These are phyloP conservation scores for Chelonia mydas DNA, from an alignment of 2,797 vertebrate species.

Conservation along the genomic window DNA sequence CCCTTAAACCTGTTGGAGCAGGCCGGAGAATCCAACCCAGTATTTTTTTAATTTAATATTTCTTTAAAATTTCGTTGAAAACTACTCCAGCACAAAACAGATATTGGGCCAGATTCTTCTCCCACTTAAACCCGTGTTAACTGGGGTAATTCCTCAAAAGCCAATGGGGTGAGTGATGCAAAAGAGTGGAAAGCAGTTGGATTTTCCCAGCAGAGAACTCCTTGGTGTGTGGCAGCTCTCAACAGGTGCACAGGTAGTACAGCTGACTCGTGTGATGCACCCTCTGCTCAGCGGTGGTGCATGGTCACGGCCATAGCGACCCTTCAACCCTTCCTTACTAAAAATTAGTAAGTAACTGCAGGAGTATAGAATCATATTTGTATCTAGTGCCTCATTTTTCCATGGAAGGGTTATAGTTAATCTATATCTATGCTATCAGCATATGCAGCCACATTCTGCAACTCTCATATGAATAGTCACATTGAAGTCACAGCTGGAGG, in stretches of 20 bases:
- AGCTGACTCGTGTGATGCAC: neutral
- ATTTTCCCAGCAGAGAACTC: neutral
- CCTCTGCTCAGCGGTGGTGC: neutral
- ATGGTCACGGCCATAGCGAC: neutral
- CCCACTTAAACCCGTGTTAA: neutral
- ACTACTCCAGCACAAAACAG: neutral
- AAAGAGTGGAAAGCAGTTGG: neutral
- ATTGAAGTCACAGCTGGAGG: neutral
- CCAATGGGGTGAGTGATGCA: neutral
- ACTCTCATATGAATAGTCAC: neutral
- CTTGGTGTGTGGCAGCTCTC: neutral
- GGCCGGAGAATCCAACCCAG: neutral
- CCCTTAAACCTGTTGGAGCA: neutral
- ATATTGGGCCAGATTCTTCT: neutral
- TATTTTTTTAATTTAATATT: neutral
- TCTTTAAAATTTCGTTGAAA: neutral
- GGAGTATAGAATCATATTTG: neutral
- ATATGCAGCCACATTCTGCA: neutral
- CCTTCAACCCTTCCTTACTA: neutral
- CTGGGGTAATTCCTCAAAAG: neutral
- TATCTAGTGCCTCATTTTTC: neutral
- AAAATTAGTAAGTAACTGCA: neutral
- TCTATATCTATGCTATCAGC: neutral
- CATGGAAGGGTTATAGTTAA: neutral
- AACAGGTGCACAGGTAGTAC: neutral